Conservation (phyloP, 1,140 invertebrate genomes). For the Phortica variegata region DNA sequence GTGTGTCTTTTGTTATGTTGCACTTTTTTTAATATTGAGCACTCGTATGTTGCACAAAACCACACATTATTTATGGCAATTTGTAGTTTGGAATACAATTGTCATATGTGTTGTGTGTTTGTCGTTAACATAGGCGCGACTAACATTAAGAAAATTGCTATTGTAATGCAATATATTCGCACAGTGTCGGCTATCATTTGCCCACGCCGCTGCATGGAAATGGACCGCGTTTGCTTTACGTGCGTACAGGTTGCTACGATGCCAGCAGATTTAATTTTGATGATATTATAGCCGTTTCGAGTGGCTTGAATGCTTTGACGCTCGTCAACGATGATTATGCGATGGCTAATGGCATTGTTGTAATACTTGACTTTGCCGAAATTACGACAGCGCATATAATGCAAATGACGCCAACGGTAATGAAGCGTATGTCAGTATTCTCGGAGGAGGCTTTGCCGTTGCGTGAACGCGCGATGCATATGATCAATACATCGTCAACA, state of each 20-base stretch:
- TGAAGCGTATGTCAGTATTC: conserved; percentile 57
- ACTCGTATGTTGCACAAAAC: background rate
- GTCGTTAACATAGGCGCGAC: background rate
- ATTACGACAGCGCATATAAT: conserved; percentile 52
- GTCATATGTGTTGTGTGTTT: background rate
- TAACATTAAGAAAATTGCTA: background rate
- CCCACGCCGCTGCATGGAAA: conserved; percentile 30
- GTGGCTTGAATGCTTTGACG: conserved; percentile 25
- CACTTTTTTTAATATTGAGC: background rate
- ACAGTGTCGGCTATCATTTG: conserved; percentile 14
- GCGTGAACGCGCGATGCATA: conserved; percentile 57
- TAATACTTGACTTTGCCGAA: conserved; percentile 53
- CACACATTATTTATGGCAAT: background rate
- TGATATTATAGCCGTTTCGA: conserved; percentile 22
- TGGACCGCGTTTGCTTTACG: conserved; percentile 52
- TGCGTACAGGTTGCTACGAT: conserved; percentile 36
- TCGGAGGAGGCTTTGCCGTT: conserved; percentile 59
- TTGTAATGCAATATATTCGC: background rate
- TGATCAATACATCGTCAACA: conserved; percentile 58
- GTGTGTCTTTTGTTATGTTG: conserved; percentile 1
- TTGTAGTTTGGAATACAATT: background rate
- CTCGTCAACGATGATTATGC: conserved; percentile 36
- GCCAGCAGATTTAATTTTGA: conserved; percentile 23
- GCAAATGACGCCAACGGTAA: conserved; percentile 52
- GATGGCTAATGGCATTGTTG: conserved; percentile 25